Evolutionary conservation across 2,113 vertebrate genomes (phyloP), one percentile per base, ranked within the genome.

Genomic region (Silurus glanis): DNA sequence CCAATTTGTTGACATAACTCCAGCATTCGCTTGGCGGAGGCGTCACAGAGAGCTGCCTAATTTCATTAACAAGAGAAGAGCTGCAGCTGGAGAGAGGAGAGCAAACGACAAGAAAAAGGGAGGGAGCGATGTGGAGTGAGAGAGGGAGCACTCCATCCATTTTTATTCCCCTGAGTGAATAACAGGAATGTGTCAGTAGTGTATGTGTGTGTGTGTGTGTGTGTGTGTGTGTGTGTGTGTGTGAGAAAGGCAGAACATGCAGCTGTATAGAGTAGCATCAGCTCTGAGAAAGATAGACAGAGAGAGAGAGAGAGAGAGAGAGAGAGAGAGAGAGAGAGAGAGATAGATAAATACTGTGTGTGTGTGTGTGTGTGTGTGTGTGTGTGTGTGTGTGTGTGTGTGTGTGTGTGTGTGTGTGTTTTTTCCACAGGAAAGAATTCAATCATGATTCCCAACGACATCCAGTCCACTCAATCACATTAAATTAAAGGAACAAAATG

Each of bases 1-100:
- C 85, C 88, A 88, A 85, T 88, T 85, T 91, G 90, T 91, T 91
- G 85, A 85, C 90, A 89, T 81, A 83, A 85, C 64, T 85, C 71
- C 78, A 80, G 83, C 88, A 84, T 87, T 91, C 82, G 51, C 83
- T 91, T 85, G 87, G 85, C 80, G 37, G 74, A 86, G 86, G 84
- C 83, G 83, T 86, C 86, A 86, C 82, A 56, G 82, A 61, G 66
- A 53, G 62, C 85, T 87, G 83, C 81, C 55, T 90, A 88, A 91
- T 91, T 89, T 87, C 83, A 88, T 91, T 88, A 88, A 84, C 83
- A 85, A 58, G 87, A 87, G 85, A 88, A 82, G 72, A 47, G 76
- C 79, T 87, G 83, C 88, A 91, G 90, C 90, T 90, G 89, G 84
- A 85, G 51, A 23, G 72, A 23, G 10, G 58, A 82, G 66, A 58